These are phyloP conservation scores for Brachionus calyciflorus DNA, from an alignment of 1,140 invertebrate genomes.

Conservation along the genomic window DNA sequence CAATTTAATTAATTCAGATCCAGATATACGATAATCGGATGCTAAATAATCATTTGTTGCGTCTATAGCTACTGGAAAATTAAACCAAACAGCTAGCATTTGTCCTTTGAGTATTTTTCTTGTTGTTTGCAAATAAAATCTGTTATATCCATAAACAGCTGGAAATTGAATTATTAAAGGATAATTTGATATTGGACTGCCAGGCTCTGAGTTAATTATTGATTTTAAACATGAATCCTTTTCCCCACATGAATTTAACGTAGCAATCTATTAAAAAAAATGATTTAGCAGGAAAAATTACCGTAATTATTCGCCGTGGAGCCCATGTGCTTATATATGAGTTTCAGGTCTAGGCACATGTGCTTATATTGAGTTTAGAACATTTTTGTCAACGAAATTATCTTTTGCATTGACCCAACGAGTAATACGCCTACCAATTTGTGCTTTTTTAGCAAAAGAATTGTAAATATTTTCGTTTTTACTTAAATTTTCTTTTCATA, in stretches of 20 bases:
- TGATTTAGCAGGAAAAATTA: neutral
- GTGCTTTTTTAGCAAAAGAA: no score
- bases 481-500: no score
- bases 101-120: neutral
- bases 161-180: neutral
- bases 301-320: no score
- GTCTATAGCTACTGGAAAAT: neutral
- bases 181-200: no score
- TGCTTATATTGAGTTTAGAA: no score
- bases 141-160: neutral
- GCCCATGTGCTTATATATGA: no score
- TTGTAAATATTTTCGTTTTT: no score
- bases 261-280: neutral
- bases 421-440: no score
- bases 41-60: neutral
- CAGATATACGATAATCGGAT: neutral
- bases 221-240: neutral
- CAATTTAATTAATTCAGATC: neutral
- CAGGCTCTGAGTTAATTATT: neutral
- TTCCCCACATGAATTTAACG: neutral
- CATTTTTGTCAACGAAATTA: no score
- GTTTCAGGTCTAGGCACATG: no score
- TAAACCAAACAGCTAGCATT: neutral
- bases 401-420: no score
- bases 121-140: neutral